Evolutionary conservation across 2,797 vertebrate genomes (phyloP), one percentile per base, ranked within the genome.

Genomic region (Bovichtus variegatus): DNA sequence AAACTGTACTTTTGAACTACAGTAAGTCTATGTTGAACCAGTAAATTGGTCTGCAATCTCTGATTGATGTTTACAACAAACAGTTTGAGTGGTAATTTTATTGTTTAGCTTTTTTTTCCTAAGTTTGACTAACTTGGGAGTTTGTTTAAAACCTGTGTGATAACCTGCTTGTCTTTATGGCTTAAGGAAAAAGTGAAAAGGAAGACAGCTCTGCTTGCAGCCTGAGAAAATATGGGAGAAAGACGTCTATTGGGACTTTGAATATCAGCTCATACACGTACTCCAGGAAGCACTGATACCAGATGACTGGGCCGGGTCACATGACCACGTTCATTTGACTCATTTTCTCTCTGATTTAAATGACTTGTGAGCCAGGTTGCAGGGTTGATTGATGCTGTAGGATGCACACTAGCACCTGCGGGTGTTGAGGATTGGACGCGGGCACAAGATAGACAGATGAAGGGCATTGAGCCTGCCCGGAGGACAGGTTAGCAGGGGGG

Each of bases 401-500:
- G 70, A 61, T 77, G 68, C 47, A 63, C 64, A 71, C 66, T 63
- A 66, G 67, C 75, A 70, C 50, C 59, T n/a, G 49, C 13, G 29
- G 71, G 76, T 23, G 43, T 9, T 43, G 57, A 77, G 72, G 63
- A 63, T 70, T 10, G 34, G 25, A 67, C 49, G 27, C 7, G 5
- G 36, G 73, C 62, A 71, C 21, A 40, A 71, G 88, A 89, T 73
- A 78, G 86, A 85, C 81, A 83, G 82, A 88, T 91, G 81, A 91
- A 88, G 88, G 84, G 53, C 76, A 6, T 8, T n/a, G 73, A 87
- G 78, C 53, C 67, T 87, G 71, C 84, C 89, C 83, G 1, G 46
- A 88, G 83, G 87, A 89, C 75, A 74, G 76, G 84, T 83, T 84
- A 78, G 82, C 49, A 62, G 64, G 49, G 73, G 46, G 74, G 74